These are phyloP conservation scores for Phaenicophaeus curvirostris DNA, from an alignment of 2,797 vertebrate species.

Conservation along the genomic window DNA sequence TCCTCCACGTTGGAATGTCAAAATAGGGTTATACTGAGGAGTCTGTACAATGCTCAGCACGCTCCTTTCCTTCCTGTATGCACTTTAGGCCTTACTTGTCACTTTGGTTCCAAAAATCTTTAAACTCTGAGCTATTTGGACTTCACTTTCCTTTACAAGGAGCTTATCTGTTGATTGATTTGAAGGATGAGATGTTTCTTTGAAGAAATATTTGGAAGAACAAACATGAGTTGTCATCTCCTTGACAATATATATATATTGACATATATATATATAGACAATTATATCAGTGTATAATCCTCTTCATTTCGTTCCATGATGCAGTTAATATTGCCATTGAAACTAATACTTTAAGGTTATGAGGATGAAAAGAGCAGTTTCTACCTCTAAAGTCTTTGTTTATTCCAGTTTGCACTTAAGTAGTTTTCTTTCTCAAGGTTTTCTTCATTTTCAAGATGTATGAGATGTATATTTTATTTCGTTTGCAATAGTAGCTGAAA, in stretches of 20 bases:
- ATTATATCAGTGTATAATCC: background rate
- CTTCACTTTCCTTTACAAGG: background rate
- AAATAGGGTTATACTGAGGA: background rate
- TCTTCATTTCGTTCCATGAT: background rate
- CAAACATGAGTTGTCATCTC: background rate
- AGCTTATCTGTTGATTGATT: background rate
- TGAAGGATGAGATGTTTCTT: background rate
- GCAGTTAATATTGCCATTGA: background rate
- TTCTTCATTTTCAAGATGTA: background rate
- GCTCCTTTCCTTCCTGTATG: background rate
- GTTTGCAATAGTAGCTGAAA: background rate
- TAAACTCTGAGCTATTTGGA: background rate
- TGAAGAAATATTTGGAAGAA: background rate
- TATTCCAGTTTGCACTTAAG: background rate
- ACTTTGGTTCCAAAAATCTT: background rate
- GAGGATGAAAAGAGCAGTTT: background rate
- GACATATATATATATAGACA: no score
- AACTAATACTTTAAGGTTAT: background rate
- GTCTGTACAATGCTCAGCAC: background rate
- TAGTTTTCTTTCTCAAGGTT: background rate
- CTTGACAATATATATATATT: background rate
- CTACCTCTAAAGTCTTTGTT: background rate
- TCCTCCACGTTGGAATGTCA: background rate
- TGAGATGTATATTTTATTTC: background rate
- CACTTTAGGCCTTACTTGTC: background rate